Evolutionary conservation across 2,113 vertebrate genomes (phyloP), one percentile per base, ranked within the genome.

Genomic region (Platysteira castanea): DNA sequence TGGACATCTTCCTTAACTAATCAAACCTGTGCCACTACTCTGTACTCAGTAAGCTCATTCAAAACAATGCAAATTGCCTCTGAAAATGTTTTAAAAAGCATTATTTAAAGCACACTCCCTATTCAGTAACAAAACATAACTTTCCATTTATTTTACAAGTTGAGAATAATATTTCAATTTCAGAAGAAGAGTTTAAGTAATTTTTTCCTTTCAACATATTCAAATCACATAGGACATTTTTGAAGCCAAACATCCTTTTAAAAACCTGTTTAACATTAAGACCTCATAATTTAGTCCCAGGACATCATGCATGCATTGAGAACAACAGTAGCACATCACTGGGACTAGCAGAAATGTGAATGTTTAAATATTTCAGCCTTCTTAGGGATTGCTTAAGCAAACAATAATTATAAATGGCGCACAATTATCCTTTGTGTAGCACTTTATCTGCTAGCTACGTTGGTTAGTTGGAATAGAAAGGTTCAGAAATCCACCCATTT

Each of bases 321-420:
- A 90, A 86, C 71, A 94, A 74, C 64, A 63, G 93, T 6, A 92
- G 93, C 79, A 89, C 76, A 87, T 95, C 92, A 24, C 28, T 35
- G 37, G 69, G 56, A 81, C 31, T 15, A 35, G 59, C 42, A 93
- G 75, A 83, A 87, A 61, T 26, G 33, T 6, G 71, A 59, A 47
- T 15, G 49, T 64, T 96, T 53, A 47, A 94, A 49, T 68, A 68
- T 77, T 89, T 56, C 35, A 56, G 46, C 88, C 57, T 96, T 90
- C 47, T 41, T 56, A 47, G 56, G 22, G 60, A 20, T 27, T 74
- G 63, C 69, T 84, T 81, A 90, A 63, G n/a, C 64, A 90, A 94
- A 69, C 50, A 59, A 3, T 82, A 73, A 81, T 79, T 79, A 33
- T 57, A 87, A 89, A 52, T 22, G 46, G 49, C 4, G 9, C 44